Conservation (phyloP, 2,113 vertebrate genomes). For the Corythornis vintsioides region DNA sequence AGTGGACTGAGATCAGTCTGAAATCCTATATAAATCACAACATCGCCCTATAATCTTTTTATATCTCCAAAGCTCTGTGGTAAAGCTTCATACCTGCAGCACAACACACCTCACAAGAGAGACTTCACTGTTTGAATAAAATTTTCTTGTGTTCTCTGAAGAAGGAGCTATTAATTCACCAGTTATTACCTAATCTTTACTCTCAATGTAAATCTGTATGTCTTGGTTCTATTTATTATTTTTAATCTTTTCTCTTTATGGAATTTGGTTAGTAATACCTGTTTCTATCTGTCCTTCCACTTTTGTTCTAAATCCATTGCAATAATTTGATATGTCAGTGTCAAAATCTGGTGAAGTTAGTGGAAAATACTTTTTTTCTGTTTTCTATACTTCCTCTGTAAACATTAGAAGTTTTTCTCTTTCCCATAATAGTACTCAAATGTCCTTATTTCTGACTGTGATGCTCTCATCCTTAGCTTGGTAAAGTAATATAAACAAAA, state of each 20-base stretch:
- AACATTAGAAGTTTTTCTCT: background rate
- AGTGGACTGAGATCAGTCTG: background rate
- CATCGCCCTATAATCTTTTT: background rate
- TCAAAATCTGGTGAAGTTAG: background rate
- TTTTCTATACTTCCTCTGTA: background rate
- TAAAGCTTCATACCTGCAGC: background rate
- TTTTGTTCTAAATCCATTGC: background rate
- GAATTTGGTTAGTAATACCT: background rate
- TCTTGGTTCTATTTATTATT: background rate
- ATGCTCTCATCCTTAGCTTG: background rate
- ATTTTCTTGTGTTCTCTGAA: background rate
- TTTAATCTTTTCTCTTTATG: background rate
- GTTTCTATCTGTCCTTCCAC: background rate
- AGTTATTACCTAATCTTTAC: background rate
- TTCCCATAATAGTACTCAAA: background rate
- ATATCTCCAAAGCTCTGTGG: background rate
- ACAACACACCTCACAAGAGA: background rate
- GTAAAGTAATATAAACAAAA: background rate
- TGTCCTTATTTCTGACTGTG: background rate
- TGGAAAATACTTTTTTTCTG: background rate
- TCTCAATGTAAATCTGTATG: background rate
- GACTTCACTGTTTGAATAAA: background rate
- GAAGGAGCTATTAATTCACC: background rate
- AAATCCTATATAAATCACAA: background rate
- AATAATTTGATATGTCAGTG: background rate